Evolutionary conservation across 1,140 invertebrate species (phyloP), one percentile per base, ranked within the genome.

Genomic region (Drosophila nikananu): DNA sequence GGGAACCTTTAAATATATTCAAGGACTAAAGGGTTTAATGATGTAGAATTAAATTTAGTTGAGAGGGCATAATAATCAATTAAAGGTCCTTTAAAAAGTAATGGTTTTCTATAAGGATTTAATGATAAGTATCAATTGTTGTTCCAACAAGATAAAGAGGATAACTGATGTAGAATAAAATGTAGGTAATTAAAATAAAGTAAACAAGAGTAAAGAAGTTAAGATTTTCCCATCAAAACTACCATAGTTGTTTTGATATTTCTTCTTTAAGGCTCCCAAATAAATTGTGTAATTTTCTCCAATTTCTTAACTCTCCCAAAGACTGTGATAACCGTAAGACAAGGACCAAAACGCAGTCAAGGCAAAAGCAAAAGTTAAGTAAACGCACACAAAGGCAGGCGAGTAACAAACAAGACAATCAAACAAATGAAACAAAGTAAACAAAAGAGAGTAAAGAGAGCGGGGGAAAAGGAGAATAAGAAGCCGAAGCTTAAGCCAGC

Each of bases 361-460:
- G 54, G 52, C 54, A 52, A 73, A 60, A 60, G 70, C 37, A 73
- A 60, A 73, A 73, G 46, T 73, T 72, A 60, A 73, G 70, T 73
- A 72, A 72, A 72, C 70, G 12, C 37, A 73, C 44, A 67, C 66
- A 70, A 35, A 54, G 48, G 25, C 67, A 55, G 63, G 21, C 48
- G 60, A 39, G 30, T 30, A 55, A 63, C 62, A 67, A 66, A 60
- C 62, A 63, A 67, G 32, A 49, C 59, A 63, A 58, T 49, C 78
- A 65, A 48, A 58, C 80, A 79, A 60, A 63, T 63, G 63, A 25
- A 76, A 63, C 48, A 67, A 65, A 51, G 35, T 55, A 80, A 84
- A 77, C 77, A 68, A 62, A 59, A 27, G 52, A 52, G 39, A 32
- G 44, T 19, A 57, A 49, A 49, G 42, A 35, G 17, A 61, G 42